Conservation (phyloP, 2,888 invertebrate genomes). For the Pterostichus madidus region DNA sequence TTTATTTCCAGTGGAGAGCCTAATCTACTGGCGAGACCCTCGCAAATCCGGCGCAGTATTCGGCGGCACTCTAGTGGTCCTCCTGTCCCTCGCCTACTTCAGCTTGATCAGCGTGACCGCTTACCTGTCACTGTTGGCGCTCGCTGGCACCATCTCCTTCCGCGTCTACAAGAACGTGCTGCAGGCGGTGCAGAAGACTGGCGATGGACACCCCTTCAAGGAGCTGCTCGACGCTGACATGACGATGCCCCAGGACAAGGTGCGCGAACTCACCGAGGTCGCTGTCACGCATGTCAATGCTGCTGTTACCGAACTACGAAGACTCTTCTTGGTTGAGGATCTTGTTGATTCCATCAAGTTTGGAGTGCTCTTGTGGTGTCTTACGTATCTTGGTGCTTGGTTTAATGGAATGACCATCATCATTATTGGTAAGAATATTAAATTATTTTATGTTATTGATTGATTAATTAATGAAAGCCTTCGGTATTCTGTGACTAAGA, state of each 20-base stretch:
- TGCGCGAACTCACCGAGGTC: conserved; percentile 91
- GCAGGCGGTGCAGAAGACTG: conserved; percentile 97
- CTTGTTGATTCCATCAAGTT: conserved; percentile 97
- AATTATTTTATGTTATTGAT: background rate
- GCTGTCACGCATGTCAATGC: conserved; percentile 94
- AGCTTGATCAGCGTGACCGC: conserved; percentile 97
- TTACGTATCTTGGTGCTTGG: conserved; percentile 98
- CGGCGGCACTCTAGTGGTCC: conserved; percentile 91
- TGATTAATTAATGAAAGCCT: no score
- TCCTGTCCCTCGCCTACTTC: conserved; percentile 96
- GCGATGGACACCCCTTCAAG: conserved; percentile 99
- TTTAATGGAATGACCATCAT: conserved; percentile 99
- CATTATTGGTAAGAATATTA: conserved; percentile 88
- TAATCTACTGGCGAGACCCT: conserved; percentile 98
- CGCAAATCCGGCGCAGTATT: conserved; percentile 96
- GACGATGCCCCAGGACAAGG: conserved; percentile 93
- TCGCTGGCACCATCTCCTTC: conserved; percentile 94
- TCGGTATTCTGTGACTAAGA: no score
- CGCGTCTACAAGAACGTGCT: conserved; percentile 97
- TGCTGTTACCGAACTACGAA: conserved; percentile 89
- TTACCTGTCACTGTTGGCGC: conserved; percentile 91
- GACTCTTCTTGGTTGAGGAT: conserved; percentile 97
- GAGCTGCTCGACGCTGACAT: conserved; percentile 93
- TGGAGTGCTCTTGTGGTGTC: conserved; percentile 95
- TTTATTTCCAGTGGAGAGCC: conserved; percentile 88